Base-by-base conservation (phyloP, 37 sponge, comb jelly and placozoan species). In the Mnemiopsis leidyi region DNA sequence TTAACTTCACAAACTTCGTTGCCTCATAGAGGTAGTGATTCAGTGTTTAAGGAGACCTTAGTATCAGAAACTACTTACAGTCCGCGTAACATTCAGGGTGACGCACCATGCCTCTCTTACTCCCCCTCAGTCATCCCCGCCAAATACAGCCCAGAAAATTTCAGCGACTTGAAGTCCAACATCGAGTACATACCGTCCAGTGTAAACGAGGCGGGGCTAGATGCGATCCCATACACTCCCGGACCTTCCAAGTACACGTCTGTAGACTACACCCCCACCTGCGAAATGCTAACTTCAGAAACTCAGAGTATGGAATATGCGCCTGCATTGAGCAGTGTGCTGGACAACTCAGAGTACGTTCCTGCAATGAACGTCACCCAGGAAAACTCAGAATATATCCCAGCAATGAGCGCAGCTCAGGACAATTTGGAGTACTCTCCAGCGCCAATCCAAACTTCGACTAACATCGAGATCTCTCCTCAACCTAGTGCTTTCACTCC, bases 241-340 rank as follows among this genome's bases (percentile, higher is more conserved):
- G 79, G 79, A 31, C 79, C 79, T 18, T 31, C 79, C 79, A 28
- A 9, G 36, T 77, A 77, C 36, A 9, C 16, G 79, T 21, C 26
- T 20, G 32, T 77, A 31, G 32, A 77, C 3, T 77, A 77, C 36
- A 77, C 79, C 34, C 79, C 79, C 36, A 32, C 79, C 33, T 13
- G 79, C 1, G 79, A 77, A 34, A 77, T 32, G 21, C 79, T 77
- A 0, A 77, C 79, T 34, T 77, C 79, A 77, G 79, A 77, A 20
- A 77, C 79, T 32, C 79, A 77, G 79, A 34, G 32, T 20, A 31
- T 26, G 26, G 79, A 77, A 34, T 26, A 34, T 77, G 79, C 36
- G 30, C 36, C 36, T 77, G 73, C 73, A 71, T 5, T 71, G 73
- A 25, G 30, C 21, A 71, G 21, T 28, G 20, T 3, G 5, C 25